Percentiles rank a stretch among this genome's conserved stretches.
phyloP scores from a whole-genome alignment of 2,797 vertebrate genomes.

The Chiloscyllium punctatum region DNA sequence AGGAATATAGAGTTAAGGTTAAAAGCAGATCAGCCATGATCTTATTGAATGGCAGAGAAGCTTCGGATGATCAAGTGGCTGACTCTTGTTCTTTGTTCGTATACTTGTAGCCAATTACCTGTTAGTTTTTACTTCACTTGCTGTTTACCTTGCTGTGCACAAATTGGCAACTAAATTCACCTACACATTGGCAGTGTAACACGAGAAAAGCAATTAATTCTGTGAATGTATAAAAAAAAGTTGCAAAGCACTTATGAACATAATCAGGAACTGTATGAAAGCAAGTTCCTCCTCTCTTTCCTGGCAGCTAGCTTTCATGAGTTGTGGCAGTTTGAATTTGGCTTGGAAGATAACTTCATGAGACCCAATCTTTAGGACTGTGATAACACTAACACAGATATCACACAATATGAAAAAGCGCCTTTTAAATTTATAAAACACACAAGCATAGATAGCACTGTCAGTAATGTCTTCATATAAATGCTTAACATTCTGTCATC shows the following conservation, averaged over 20 bases:
- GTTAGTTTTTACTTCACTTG: neutral
- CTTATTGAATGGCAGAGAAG: no score
- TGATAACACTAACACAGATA: neutral
- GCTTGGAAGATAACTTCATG: neutral
- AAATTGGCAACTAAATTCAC: neutral
- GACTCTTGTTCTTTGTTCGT: no score
- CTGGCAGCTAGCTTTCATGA: neutral
- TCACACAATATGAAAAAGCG: neutral
- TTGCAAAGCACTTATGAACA: neutral
- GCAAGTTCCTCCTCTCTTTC: neutral
- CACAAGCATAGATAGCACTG: neutral
- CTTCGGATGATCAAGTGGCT: no score
- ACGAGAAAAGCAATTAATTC: neutral
- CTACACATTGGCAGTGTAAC: no score
- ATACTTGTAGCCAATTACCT: neutral
- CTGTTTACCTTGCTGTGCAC: neutral
- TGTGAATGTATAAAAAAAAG: no score
- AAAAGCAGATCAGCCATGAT: no score
- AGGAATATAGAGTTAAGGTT: no score
- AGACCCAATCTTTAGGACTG: neutral
- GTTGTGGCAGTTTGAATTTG: neutral
- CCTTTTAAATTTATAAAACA: constrained; percentile 35
- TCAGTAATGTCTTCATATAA: neutral
- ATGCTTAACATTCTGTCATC: neutral
- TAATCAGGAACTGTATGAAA: neutral